phyloP scores from a whole-genome alignment of 2,797 vertebrate species.

The Pampus argenteus region DNA sequence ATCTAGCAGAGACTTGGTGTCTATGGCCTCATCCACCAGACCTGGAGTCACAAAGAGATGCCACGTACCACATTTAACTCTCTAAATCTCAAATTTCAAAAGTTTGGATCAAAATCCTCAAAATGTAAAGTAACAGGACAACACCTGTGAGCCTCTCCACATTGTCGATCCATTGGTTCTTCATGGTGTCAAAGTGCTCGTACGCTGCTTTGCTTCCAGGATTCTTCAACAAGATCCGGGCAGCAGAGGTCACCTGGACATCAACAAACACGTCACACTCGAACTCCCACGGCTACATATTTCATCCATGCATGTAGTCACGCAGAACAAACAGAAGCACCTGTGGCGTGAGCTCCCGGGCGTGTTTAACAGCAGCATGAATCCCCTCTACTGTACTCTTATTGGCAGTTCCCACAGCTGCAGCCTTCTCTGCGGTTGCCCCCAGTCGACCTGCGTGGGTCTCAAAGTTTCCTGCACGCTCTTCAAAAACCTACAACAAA shows the following conservation, averaged over 20 bases:
- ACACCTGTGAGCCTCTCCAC: slow-evolving; percentile 97
- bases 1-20: slow-evolving; percentile 96
- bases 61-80: not conserved
- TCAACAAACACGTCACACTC: slow-evolving; percentile 20
- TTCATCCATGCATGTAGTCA: slow-evolving; percentile 8
- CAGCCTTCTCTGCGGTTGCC: slow-evolving; percentile 96
- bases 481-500: slow-evolving; percentile 91
- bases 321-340: slow-evolving; percentile 73
- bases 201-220: slow-evolving; percentile 97
- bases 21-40: slow-evolving; percentile 97
- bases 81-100: not conserved
- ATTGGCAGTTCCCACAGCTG: slow-evolving; percentile 97
- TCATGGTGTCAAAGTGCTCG: slow-evolving; percentile 99
- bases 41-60: slow-evolving; percentile 76
- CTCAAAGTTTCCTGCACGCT: slow-evolving; percentile 96
- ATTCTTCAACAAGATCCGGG: slow-evolving; percentile 95
- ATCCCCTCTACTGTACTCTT: slow-evolving; percentile 96
- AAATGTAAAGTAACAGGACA: slow-evolving; percentile 1
- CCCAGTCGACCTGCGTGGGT: slow-evolving; percentile 92
- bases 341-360: slow-evolving; percentile 97
- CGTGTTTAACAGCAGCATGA: slow-evolving; percentile 94
- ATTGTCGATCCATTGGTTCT: slow-evolving; percentile 99
- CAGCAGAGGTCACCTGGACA: slow-evolving; percentile 94
- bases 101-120: not conserved
- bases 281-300: not conserved